A percentile compares a stretch with the other conserved stretches of the same genome.
These are phyloP conservation scores for Micromesistius poutassou DNA, from an alignment of 2,797 vertebrate species.

Conservation along the genomic window DNA sequence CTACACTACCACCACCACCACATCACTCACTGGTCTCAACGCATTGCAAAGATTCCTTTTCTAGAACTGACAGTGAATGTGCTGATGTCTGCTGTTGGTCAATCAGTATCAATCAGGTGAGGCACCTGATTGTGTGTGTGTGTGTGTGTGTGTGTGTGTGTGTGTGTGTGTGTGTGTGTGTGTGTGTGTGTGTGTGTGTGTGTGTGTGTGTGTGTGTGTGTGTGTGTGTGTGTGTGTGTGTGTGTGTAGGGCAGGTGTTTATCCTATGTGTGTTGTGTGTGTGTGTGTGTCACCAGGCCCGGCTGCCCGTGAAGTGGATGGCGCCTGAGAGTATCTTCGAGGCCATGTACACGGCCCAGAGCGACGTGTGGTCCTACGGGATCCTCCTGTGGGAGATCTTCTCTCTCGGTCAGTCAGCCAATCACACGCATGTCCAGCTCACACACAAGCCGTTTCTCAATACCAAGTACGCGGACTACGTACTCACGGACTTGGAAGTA, in stretches of 20 bases:
- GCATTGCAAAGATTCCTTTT: background rate
- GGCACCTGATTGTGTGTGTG: background rate
- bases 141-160: too few relatives aligned
- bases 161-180: too few relatives aligned
- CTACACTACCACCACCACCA: too few relatives aligned
- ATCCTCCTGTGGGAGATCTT: slow-evolving; percentile 99
- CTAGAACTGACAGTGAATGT: background rate
- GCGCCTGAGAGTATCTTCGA: slow-evolving; percentile 98
- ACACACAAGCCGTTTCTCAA: too few relatives aligned
- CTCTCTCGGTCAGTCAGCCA: slow-evolving; percentile 84
- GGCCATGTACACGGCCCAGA: slow-evolving; percentile 95
- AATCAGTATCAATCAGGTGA: background rate
- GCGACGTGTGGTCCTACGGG: slow-evolving; percentile 97
- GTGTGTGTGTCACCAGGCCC: slow-evolving; percentile 78
- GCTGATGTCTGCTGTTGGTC: too few relatives aligned
- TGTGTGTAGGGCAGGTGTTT: background rate
- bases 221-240: background rate
- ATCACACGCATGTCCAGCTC: background rate
- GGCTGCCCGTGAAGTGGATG: slow-evolving; percentile 99
- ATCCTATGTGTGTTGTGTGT: background rate
- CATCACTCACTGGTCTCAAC: too few relatives aligned
- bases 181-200: background rate
- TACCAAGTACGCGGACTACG: too few relatives aligned
- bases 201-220: too few relatives aligned
- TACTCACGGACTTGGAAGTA: too few relatives aligned